Conservation (phyloP, 2,113 vertebrate genomes). For the Neotragus moschatus region DNA sequence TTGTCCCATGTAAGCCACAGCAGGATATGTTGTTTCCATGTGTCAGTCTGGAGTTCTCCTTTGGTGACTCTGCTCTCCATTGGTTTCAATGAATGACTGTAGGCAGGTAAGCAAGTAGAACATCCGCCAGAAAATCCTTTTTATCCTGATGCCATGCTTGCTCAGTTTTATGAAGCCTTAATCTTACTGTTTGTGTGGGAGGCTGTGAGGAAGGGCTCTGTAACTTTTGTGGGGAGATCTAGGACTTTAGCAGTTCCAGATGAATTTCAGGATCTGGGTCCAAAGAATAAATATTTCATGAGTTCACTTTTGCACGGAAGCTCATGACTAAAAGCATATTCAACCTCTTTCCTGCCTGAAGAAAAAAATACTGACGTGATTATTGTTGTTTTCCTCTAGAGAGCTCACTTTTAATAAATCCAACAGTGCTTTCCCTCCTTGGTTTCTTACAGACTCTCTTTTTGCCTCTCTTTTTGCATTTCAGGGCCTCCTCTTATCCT, state of each 20-base stretch:
- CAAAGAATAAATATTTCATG: conserved; percentile 14
- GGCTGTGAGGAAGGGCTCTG: background rate
- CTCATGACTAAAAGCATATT: conserved; percentile 29
- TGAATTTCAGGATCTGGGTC: background rate
- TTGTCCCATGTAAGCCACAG: background rate
- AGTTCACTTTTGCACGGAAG: conserved; percentile 7
- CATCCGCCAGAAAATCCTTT: background rate
- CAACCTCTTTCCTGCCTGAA: background rate
- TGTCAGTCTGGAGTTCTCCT: background rate
- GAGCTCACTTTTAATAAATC: background rate
- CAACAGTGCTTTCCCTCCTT: background rate
- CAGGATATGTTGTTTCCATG: background rate
- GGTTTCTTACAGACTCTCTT: background rate
- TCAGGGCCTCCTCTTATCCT: background rate
- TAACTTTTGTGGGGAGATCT: background rate
- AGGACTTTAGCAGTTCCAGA: background rate
- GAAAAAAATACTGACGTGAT: background rate
- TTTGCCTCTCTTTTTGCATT: background rate
- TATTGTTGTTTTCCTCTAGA: background rate
- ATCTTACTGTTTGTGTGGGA: background rate
- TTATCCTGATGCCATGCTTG: background rate
- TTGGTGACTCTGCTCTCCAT: background rate
- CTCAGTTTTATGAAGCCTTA: background rate
- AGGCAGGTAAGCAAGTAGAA: background rate
- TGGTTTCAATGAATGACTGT: background rate